Percentiles rank a stretch among this genome's conserved stretches.
Evolutionary conservation across 2,888 invertebrate species (phyloP).

Genomic region (Calephelis perditalis): DNA sequence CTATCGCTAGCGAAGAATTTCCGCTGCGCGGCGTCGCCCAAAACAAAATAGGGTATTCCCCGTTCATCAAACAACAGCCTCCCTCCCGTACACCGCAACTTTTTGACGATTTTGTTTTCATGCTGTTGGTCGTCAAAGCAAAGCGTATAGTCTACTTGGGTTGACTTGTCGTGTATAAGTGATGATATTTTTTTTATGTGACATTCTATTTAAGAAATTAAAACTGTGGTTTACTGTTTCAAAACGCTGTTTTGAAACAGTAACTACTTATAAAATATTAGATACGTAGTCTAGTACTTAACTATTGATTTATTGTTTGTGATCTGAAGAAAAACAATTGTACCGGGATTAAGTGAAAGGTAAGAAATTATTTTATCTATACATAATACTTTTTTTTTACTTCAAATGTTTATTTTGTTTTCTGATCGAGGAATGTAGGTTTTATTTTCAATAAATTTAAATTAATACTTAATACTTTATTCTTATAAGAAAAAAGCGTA

Average conservation of each 20-base stretch:
- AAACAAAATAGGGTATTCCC: too few species aligned
- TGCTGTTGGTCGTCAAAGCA: too few species aligned
- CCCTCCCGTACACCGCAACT: background rate
- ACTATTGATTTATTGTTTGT: background rate
- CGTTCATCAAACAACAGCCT: too few species aligned
- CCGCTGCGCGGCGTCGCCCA: too few species aligned
- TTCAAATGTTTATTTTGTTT: background rate
- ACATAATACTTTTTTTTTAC: constrained; percentile 1
- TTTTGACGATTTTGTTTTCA: too few species aligned
- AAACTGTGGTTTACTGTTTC: constrained; percentile 10
- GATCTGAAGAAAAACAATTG: constrained; percentile 6
- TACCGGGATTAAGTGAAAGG: constrained; percentile 11
- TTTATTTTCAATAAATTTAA: too few species aligned
- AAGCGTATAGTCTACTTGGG: background rate
- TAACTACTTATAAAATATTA: constrained; percentile 6
- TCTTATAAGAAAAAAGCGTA: too few species aligned
- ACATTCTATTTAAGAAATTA: background rate
- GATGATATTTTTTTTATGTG: too few species aligned
- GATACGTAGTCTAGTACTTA: constrained; percentile 6
- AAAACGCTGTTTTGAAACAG: background rate
- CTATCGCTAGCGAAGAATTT: too few species aligned
- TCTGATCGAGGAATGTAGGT: too few species aligned
- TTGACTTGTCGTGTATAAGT: too few species aligned
- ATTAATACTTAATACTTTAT: too few species aligned
- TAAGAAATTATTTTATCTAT: constrained; percentile 11